Percentiles rank a stretch among this genome's conserved stretches.
These are phyloP conservation scores for Sphaerophoria taeniata DNA, from an alignment of 2,888 invertebrate genomes.

Conservation along the genomic window DNA sequence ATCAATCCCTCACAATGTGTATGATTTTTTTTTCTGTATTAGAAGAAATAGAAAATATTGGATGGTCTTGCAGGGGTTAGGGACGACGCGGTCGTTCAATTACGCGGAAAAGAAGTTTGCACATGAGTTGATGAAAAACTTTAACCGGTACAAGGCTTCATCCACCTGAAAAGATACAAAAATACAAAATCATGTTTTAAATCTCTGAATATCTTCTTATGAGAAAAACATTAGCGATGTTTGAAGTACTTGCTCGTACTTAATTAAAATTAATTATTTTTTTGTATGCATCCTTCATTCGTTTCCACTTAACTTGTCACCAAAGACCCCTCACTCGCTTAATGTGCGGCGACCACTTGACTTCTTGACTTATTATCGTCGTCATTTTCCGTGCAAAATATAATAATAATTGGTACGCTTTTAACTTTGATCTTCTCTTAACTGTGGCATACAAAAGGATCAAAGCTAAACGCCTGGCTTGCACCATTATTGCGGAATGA, in stretches of 20 bases:
- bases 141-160: not conserved
- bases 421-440: conserved; percentile 61
- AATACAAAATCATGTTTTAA: too few relatives aligned
- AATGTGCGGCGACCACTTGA: conserved; percentile 38
- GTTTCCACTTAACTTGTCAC: not conserved
- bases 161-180: conserved; percentile 26
- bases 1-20: too few relatives aligned
- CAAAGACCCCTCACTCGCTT: conserved; percentile 25
- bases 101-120: too few relatives aligned
- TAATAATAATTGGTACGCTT: conserved; percentile 43
- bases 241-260: conserved; percentile 47
- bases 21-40: too few relatives aligned
- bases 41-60: too few relatives aligned
- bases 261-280: conserved; percentile 55
- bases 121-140: too few relatives aligned
- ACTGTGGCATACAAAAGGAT: conserved; percentile 55
- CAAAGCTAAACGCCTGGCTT: conserved; percentile 61
- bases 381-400: conserved; percentile 17
- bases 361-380: conserved; percentile 23
- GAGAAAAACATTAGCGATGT: not conserved
- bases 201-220: not conserved
- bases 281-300: conserved; percentile 26
- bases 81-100: too few relatives aligned
- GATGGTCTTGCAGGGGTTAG: too few relatives aligned
- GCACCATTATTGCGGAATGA: not conserved